Base-by-base conservation (phyloP, 1,140 invertebrate species). In the Brachionus rubens region DNA sequence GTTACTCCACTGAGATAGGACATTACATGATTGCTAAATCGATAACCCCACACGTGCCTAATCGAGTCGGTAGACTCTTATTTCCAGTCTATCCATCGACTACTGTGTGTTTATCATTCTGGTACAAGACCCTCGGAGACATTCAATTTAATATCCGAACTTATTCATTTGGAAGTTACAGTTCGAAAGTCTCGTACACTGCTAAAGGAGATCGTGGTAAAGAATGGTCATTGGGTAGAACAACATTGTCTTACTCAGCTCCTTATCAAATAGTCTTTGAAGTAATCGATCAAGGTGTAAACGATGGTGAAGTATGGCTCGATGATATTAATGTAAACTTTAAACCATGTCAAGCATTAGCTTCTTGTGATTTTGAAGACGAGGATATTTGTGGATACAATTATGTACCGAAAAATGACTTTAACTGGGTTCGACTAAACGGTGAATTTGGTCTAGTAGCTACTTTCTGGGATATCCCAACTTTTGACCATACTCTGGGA, bases 381-480 rank as follows among this genome's bases (percentile, higher is more conserved):
- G 28, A 48, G 24, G 52, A 24, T 43, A 6, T 59, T 1, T 75
- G 72, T 47, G 72, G 72, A 14, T 75, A 30, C 30, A 36, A 4
- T n/a, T 40, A 54, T 59, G 14, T 75, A 0, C 5, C n/a, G 10
- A 36, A 36, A 21, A 46, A 36, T 59, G 72, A 75, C 19, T 75
- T 75, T 75, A 48, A 75, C 47, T 75, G 72, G 72, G 36, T 72
- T 4, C 6, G 48, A 16, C 47, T 72, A 16, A 75, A 54, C 36
- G 72, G 48, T 21, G 43, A 56, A 40, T 48, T 72, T 41, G 68
- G 68, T 14, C 30, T 24, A 33, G 33, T 40, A 28, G 7, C 43
- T 19, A 21, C 21, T n/a, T n/a, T 14, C 10, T 75, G 72, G 48
- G 46, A 56, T 28, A 59, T 75, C 1, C 82, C 82, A n/a, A 75